These are phyloP conservation scores for Globia sparganii DNA, from an alignment of 2,888 invertebrate genomes.

Conservation along the genomic window DNA sequence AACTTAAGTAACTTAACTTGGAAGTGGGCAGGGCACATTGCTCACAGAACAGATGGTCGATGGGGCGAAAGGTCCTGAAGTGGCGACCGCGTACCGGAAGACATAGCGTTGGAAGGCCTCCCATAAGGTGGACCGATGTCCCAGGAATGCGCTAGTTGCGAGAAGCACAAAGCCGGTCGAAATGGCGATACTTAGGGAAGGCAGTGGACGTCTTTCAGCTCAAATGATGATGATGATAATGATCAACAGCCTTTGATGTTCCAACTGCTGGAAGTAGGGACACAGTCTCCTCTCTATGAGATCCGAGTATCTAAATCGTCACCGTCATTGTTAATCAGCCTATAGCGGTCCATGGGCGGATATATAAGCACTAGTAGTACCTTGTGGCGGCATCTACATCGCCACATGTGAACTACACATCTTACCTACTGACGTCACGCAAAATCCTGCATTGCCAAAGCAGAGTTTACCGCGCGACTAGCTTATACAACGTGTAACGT, in stretches of 20 bases:
- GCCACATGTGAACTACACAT: background rate
- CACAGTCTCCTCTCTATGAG: background rate
- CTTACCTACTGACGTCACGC: too few species aligned
- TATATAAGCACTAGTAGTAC: background rate
- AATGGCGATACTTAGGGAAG: background rate
- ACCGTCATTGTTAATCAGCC: background rate
- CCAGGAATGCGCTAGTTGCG: background rate
- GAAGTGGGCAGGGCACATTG: too few species aligned
- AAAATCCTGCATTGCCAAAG: background rate
- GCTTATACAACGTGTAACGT: too few species aligned
- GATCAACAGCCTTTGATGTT: background rate
- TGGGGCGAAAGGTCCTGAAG: background rate
- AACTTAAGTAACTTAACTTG: too few species aligned
- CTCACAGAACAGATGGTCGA: background rate
- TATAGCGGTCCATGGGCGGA: too few species aligned
- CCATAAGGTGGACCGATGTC: background rate
- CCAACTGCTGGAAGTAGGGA: background rate
- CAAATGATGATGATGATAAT: background rate
- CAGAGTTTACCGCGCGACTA: background rate
- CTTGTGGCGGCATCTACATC: background rate
- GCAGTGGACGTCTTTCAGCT: background rate
- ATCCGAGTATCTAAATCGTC: background rate
- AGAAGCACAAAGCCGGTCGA: background rate
- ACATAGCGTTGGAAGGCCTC: background rate
- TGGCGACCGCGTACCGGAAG: background rate